Base-by-base conservation (phyloP, 2,797 vertebrate species). In the Myripristis murdjan region DNA sequence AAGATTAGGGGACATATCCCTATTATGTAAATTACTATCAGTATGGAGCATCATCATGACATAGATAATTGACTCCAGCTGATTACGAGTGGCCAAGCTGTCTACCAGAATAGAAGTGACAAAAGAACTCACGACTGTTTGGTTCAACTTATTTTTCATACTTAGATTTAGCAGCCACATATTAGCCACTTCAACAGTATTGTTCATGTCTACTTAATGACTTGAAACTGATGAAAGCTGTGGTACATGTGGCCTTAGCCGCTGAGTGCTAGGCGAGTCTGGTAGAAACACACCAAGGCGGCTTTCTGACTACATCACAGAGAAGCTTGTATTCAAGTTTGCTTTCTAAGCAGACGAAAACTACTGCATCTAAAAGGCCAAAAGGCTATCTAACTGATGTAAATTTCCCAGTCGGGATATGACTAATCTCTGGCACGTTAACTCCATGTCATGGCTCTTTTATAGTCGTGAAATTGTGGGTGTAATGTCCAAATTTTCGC, bases 371-470 rank as follows among this genome's bases (percentile, higher is more conserved):
- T 12, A 39, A 14, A 37, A 14, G 37, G 11, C 37, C 11, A 52
- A 0, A 55, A 44, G 0, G 26, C 6, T n/a, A 18, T 5, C 12
- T n/a, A n/a, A n/a, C 9, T 6, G 1, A 6, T 26, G 31, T 37
- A 3, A 24, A 68, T 75, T 20, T 59, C 14, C 14, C 44, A 0
- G 9, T 6, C 1, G 37, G 79, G 65, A 74, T 12, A 23, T 11
- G 61, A 52, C 61, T 59, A 81, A 79, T 73, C 61, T 70, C 63
- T 7, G 54, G 65, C 15, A 14, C 57, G 48, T 37, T 56, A 67
- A 59, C 52, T 57, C 52, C 56, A 60, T 39, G 14, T 31, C 20
- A 56, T 20, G 5, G 6, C 20, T 60, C 14, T 31, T 33, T 14
- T 10, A 24, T n/a, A 15, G 1, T 33, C 6, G 1, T 39, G 11